phyloP scores from a whole-genome alignment of 2,113 vertebrate species.

The Aptenodytes forsteri region DNA sequence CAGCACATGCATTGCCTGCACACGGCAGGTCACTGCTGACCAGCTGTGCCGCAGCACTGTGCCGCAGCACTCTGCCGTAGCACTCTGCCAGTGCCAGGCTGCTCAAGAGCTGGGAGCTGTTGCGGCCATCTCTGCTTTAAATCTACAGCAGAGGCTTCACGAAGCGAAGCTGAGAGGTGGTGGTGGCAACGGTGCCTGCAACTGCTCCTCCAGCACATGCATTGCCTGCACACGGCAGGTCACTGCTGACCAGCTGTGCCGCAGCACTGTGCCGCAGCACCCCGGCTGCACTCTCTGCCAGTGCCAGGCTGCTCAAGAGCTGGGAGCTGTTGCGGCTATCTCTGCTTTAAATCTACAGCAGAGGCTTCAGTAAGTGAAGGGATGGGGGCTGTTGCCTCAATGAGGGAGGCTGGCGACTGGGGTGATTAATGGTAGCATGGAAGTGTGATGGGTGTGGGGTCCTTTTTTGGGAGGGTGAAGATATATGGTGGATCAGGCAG shows the following conservation, averaged over 20 bases:
- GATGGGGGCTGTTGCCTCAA: not conserved
- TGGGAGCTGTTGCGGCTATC: not conserved
- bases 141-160: not conserved
- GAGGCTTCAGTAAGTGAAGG: not conserved
- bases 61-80: too few relatives aligned
- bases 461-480: not conserved
- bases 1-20: not conserved
- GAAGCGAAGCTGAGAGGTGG: too few relatives aligned
- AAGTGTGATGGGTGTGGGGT: not conserved
- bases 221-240: not conserved
- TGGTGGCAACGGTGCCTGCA: too few relatives aligned
- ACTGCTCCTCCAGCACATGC: not conserved
- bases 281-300: too few relatives aligned
- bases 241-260: not conserved
- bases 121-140: not conserved
- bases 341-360: not conserved
- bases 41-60: not conserved
- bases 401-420: fast-evolving
- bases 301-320: not conserved
- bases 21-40: not conserved
- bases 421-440: not conserved
- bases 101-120: not conserved
- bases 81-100: fast-evolving
- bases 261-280: too few relatives aligned
- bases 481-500: not conserved